Conservation (phyloP, 2,888 invertebrate genomes). For the Deroplatys truncata region DNA sequence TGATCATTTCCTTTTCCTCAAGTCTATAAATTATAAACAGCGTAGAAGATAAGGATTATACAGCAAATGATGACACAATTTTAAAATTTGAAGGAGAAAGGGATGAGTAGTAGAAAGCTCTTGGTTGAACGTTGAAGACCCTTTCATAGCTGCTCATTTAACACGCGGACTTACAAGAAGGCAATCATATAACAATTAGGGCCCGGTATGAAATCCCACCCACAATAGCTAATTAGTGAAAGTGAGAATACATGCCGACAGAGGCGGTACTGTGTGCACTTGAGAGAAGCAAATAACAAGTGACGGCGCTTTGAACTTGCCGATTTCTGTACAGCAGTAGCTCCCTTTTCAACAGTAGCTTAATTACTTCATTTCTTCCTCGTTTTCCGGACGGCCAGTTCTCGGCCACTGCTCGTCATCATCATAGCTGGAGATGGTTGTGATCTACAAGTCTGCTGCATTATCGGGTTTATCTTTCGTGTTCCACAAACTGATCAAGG, state of each 20-base stretch:
- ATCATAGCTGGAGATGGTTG: too few species aligned
- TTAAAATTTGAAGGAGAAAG: not conserved
- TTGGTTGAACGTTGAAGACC: not conserved
- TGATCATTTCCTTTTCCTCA: too few species aligned
- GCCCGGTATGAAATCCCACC: not conserved
- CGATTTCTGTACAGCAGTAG: not conserved
- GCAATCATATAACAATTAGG: not conserved
- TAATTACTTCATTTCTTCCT: conserved; percentile 17
- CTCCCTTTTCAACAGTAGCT: conserved; percentile 3
- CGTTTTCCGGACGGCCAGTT: not conserved
- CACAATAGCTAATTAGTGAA: not conserved
- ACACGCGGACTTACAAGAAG: not conserved
- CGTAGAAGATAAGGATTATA: not conserved
- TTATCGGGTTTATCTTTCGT: too few species aligned
- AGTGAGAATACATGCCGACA: not conserved
- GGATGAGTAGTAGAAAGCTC: not conserved
- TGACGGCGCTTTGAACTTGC: not conserved
- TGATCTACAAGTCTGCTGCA: too few species aligned
- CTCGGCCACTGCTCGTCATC: not conserved
- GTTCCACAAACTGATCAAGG: too few species aligned
- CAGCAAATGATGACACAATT: not conserved
- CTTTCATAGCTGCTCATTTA: not conserved
- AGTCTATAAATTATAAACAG: not conserved
- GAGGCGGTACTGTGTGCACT: not conserved
- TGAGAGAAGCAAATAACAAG: not conserved